Percentiles rank a stretch among this genome's conserved stretches.
Evolutionary conservation across 2,113 vertebrate genomes (phyloP).

Genomic region (Anser brachyrhynchus): DNA sequence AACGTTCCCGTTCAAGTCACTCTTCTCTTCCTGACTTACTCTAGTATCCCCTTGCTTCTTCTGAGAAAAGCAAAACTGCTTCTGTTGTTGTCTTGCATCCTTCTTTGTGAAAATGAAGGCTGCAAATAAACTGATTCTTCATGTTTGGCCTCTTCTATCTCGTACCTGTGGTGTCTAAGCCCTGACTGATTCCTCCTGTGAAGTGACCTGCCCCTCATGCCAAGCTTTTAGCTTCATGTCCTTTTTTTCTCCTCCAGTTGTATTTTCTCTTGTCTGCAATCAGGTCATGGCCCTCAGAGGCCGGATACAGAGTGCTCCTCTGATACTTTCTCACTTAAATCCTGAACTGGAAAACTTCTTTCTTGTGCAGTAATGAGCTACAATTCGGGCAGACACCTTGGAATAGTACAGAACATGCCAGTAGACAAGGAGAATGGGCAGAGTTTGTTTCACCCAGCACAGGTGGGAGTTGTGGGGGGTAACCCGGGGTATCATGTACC

Average conservation of each 20-base stretch:
- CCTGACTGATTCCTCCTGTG: neutral
- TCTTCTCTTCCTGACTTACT: neutral
- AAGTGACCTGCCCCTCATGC: neutral
- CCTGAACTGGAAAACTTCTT: neutral
- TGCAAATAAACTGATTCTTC: neutral
- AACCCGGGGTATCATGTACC: neutral
- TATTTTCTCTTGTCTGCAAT: neutral
- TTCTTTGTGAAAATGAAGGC: neutral
- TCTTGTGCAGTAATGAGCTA: neutral
- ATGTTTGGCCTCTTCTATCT: neutral
- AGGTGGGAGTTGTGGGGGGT: neutral
- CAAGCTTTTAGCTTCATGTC: neutral
- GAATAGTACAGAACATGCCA: neutral
- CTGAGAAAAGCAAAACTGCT: neutral
- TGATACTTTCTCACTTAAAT: neutral
- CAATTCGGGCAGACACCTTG: neutral
- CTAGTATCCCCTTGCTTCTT: neutral
- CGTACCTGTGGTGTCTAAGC: neutral
- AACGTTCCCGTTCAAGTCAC: neutral
- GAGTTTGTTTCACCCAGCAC: neutral
- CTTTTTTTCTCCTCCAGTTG: neutral
- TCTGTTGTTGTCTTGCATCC: neutral
- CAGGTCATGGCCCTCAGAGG: neutral
- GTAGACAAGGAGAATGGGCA: neutral
- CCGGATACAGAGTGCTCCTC: neutral